Percentiles rank a stretch among this genome's conserved stretches.
Conservation (phyloP, 2,888 invertebrate species). For the Acanthosepion lycidas region DNA sequence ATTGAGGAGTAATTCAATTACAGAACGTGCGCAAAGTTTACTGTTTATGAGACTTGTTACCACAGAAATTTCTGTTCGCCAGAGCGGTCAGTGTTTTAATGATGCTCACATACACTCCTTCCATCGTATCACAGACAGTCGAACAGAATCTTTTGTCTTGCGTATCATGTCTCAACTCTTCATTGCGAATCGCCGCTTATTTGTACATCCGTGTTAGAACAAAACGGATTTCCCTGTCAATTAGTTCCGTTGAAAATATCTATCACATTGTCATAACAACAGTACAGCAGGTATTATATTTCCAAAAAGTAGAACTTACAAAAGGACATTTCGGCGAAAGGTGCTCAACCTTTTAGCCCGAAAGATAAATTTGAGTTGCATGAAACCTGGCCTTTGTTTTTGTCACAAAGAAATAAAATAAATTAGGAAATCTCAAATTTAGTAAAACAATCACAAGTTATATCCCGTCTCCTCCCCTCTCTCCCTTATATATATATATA, state of each 20-base stretch:
- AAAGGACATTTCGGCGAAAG: not conserved
- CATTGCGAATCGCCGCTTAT: not conserved
- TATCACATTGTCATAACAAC: slow-evolving; percentile 20
- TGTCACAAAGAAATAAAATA: not conserved
- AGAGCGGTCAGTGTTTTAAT: not conserved
- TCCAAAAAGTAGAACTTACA: not conserved
- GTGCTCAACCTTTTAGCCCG: not conserved
- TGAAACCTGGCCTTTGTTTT: not conserved
- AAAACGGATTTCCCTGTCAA: slow-evolving; percentile 33
- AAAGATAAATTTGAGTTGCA: not conserved
- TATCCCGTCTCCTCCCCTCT: not conserved
- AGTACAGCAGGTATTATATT: not conserved
- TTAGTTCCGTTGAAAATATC: not conserved
- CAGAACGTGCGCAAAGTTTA: too few species aligned
- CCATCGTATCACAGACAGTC: not conserved
- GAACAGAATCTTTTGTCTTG: not conserved
- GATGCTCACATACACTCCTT: not conserved
- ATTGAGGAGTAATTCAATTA: too few species aligned
- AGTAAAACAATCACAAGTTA: not conserved
- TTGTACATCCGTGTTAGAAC: not conserved
- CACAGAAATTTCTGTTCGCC: not conserved
- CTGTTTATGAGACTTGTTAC: too few species aligned
- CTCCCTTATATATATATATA: not conserved
- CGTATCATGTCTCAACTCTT: not conserved
- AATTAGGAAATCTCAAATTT: not conserved